Evolutionary conservation across 2,113 vertebrate genomes (phyloP).

Genomic region (Pelusios castaneus): DNA sequence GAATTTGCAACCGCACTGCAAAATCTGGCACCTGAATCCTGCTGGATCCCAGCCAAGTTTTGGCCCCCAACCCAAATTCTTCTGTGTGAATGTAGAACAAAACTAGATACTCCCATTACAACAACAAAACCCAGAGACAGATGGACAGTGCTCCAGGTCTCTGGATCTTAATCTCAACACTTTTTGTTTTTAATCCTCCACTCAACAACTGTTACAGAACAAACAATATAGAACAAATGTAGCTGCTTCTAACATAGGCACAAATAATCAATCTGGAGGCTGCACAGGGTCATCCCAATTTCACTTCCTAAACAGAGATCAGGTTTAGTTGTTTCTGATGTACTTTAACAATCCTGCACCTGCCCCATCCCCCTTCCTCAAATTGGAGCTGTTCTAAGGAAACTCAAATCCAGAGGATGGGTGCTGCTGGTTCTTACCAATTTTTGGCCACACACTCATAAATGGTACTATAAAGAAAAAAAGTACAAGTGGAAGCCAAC

Average conservation of each 20-base stretch:
- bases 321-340: not conserved
- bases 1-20: slow-evolving; percentile 8
- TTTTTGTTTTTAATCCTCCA: not conserved
- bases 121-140: slow-evolving; percentile 15
- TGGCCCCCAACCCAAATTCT: not conserved
- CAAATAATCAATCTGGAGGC: not conserved
- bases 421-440: not conserved
- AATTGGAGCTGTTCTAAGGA: not conserved
- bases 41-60: slow-evolving; percentile 25
- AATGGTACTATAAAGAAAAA: not conserved
- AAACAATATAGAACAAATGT: too few relatives aligned
- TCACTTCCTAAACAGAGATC: not conserved
- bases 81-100: not conserved
- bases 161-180: not conserved
- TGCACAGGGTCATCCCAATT: not conserved
- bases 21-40: slow-evolving; percentile 36
- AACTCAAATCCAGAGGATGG: not conserved
- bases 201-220: not conserved
- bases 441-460: not conserved
- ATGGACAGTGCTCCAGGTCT: not conserved
- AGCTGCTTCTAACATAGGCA: not conserved
- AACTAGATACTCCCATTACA: not conserved
- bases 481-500: accelerated
- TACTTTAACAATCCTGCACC: not conserved
- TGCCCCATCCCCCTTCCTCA: too few relatives aligned